Evolutionary conservation across 2,888 invertebrate genomes (phyloP).

Genomic region (Lycocerus yunnanus): DNA sequence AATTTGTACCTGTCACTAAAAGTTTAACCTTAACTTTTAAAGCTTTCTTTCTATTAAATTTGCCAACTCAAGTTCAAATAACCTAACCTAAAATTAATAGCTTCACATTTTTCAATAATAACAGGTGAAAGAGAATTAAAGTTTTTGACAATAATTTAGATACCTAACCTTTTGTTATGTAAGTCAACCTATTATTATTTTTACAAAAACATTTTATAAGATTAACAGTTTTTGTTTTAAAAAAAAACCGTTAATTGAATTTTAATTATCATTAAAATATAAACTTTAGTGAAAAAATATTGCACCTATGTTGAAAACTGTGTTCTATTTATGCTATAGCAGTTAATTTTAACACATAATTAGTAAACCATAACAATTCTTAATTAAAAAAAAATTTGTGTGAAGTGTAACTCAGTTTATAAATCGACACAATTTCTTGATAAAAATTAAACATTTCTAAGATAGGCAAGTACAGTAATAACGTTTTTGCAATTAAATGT

Average conservation of each 20-base stretch:
- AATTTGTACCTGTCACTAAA: slow-evolving; percentile 49
- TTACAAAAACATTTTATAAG: background rate
- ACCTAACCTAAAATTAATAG: background rate
- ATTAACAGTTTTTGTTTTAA: background rate
- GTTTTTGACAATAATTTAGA: background rate
- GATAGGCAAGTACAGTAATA: background rate
- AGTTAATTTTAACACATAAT: background rate
- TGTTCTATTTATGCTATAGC: background rate
- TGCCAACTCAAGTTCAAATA: background rate
- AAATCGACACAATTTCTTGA: background rate
- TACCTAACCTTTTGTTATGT: background rate
- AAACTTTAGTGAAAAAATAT: background rate
- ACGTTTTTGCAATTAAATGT: background rate
- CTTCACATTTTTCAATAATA: background rate
- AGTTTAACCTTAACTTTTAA: slow-evolving; percentile 23
- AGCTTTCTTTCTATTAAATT: slow-evolving; percentile 1
- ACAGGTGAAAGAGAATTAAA: background rate
- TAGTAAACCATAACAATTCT: background rate
- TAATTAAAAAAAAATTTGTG: slow-evolving; percentile 1
- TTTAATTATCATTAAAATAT: background rate
- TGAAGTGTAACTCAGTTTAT: background rate
- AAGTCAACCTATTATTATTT: background rate
- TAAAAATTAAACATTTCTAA: background rate
- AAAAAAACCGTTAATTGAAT: background rate
- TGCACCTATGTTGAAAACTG: background rate